Conservation (phyloP, 2,113 vertebrate species). For the Casuarius casuarius region DNA sequence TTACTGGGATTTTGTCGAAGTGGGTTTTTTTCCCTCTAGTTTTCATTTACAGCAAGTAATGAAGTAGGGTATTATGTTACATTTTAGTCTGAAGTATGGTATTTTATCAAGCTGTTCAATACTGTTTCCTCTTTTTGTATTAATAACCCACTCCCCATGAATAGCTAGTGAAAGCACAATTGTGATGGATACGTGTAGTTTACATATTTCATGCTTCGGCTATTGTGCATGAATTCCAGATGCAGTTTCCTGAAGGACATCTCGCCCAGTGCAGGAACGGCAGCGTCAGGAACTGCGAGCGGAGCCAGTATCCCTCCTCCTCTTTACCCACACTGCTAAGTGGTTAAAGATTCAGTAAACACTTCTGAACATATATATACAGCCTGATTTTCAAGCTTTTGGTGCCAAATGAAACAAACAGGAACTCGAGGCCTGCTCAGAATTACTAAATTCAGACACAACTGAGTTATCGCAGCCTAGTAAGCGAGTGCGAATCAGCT, state of each 20-base stretch:
- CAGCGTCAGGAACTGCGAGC: neutral
- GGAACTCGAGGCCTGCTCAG: neutral
- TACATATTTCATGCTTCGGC: neutral
- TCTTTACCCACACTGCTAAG: neutral
- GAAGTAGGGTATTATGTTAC: neutral
- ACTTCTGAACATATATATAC: neutral
- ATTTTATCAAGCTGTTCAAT: neutral
- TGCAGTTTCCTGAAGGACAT: constrained; percentile 31
- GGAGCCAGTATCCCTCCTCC: neutral
- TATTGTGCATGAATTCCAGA: constrained; percentile 26
- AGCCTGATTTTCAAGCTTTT: neutral
- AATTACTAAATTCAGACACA: neutral
- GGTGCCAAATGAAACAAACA: neutral
- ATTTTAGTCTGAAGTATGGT: neutral
- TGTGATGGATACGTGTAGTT: neutral
- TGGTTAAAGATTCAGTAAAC: neutral
- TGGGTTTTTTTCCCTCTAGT: neutral
- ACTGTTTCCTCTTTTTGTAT: constrained; percentile 9
- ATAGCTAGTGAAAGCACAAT: constrained; percentile 17
- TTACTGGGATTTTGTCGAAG: neutral
- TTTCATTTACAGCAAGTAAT: neutral
- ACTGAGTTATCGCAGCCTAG: neutral
- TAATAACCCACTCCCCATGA: constrained; percentile 17
- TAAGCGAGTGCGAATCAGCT: rapidly evolving
- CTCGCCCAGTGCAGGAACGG: neutral